A percentile compares a stretch with the other conserved stretches of the same genome.
Evolutionary conservation across 2,888 invertebrate genomes (phyloP).

Genomic region (Magallana nippona): DNA sequence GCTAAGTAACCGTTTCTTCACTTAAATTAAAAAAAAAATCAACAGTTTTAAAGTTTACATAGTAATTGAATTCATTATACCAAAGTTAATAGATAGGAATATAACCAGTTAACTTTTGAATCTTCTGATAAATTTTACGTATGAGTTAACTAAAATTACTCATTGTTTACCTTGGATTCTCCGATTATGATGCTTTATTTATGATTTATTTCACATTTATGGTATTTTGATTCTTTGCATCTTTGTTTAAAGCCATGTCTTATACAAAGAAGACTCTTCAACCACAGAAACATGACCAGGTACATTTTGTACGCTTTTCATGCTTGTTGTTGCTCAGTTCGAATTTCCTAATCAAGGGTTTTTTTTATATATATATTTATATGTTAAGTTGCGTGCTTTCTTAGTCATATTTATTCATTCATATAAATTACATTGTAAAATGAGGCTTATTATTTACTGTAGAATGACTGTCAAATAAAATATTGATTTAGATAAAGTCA

Average conservation of each 20-base stretch:
- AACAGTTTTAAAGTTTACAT: background rate
- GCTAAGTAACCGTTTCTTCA: too few relatives aligned
- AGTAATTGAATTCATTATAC: background rate
- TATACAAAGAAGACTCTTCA: conserved; percentile 4
- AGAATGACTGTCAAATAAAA: background rate
- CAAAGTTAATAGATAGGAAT: too few relatives aligned
- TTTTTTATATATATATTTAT: too few relatives aligned
- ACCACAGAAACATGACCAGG: background rate
- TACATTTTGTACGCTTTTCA: background rate
- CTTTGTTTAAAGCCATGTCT: background rate
- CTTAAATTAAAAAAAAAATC: too few relatives aligned
- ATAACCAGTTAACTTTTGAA: too few relatives aligned
- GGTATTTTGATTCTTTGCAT: background rate
- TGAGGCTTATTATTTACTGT: too few relatives aligned
- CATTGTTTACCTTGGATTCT: conserved; percentile 31
- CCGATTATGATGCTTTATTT: background rate
- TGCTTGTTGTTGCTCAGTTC: background rate
- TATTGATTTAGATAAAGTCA: background rate
- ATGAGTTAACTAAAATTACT: background rate
- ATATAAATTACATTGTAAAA: too few relatives aligned
- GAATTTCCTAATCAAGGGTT: background rate
- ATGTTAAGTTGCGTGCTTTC: background rate
- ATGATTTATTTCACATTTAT: background rate
- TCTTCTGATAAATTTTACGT: background rate
- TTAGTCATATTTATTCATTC: background rate